phyloP scores from a whole-genome alignment of 2,888 invertebrate species.

The Heliconius aoede region DNA sequence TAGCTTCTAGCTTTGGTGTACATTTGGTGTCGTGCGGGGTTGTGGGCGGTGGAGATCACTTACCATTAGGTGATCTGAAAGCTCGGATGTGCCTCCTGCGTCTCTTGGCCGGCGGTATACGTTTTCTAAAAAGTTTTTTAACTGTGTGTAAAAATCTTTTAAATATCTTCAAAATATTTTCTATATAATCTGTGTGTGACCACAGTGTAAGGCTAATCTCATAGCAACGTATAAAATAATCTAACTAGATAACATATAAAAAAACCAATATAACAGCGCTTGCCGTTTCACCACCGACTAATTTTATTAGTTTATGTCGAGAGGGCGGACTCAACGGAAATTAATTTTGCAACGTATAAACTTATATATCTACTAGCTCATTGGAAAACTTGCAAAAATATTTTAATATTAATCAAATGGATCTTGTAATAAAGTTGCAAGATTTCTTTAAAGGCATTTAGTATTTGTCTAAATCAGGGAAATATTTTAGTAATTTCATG shows the following conservation, averaged over 20 bases:
- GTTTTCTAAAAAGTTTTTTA: no score
- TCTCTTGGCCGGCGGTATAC: no score
- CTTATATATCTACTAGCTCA: background rate
- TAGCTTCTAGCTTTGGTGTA: no score
- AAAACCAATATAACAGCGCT: conserved; percentile 22
- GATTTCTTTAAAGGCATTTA: background rate
- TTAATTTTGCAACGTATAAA: conserved; percentile 34
- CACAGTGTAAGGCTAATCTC: conserved; percentile 6
- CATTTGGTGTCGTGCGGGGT: no score
- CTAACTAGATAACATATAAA: no score
- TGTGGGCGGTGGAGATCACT: no score
- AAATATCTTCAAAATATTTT: no score
- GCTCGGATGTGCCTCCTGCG: no score
- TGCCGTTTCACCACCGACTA: conserved; percentile 26
- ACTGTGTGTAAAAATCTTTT: no score
- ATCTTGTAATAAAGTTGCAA: background rate
- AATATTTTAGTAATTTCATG: background rate
- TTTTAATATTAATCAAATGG: background rate
- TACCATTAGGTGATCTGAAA: no score
- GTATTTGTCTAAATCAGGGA: background rate
- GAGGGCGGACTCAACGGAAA: conserved; percentile 37
- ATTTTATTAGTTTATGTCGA: conserved; percentile 33
- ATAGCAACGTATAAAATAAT: conserved; percentile 11
- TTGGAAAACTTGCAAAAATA: background rate
- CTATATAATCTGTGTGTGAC: background rate